Evolutionary conservation across 2,113 vertebrate genomes (phyloP).

Genomic region (Sylvia atricapilla): DNA sequence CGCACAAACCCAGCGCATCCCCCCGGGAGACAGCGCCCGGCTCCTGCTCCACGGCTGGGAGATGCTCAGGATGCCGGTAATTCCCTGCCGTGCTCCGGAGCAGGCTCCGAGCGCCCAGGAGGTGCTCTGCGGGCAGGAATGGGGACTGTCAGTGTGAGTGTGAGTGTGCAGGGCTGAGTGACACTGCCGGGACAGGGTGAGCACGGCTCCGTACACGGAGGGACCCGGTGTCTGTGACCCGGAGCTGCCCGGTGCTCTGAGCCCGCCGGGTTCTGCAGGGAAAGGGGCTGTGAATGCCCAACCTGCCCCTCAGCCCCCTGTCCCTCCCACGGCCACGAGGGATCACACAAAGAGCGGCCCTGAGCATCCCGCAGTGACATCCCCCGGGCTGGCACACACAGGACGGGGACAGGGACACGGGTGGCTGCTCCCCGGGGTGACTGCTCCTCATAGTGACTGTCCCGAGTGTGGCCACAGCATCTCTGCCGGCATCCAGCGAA

Average conservation of each 20-base stretch:
- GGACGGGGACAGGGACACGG: accelerated
- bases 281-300: neutral
- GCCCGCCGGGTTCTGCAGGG: accelerated
- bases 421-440: neutral
- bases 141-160: neutral
- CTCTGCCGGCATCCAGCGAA: neutral
- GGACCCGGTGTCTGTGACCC: accelerated
- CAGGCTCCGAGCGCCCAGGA: neutral
- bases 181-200: neutral
- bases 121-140: neutral
- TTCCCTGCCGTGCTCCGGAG: neutral
- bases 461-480: neutral
- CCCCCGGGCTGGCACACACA: neutral
- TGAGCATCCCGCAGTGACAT: accelerated
- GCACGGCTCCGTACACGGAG: accelerated
- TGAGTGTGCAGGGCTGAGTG: neutral
- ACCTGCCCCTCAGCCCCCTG: neutral
- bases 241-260: accelerated
- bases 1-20: neutral
- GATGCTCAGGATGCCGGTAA: neutral
- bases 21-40: neutral
- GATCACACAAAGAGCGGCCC: too few species aligned
- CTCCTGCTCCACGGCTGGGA: accelerated
- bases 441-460: neutral
- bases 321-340: accelerated